Evolutionary conservation across 1,140 invertebrate genomes (phyloP), one percentile per base, ranked within the genome.

Genomic region (Chymomyza costata): DNA sequence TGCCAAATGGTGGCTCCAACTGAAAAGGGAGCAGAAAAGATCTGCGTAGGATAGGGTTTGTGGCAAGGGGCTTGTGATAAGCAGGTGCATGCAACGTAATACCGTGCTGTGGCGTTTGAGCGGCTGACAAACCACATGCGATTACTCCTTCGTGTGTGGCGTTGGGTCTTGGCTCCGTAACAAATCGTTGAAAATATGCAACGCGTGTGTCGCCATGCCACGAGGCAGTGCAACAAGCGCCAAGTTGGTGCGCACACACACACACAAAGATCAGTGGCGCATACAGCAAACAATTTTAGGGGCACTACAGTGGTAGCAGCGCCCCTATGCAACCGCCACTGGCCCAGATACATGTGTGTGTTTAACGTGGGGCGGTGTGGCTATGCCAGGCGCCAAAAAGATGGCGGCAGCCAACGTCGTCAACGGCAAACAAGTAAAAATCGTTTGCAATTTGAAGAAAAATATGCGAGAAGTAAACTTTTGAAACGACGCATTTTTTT

Each of bases 391-490:
- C 64, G 61, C 64, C 62, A 60, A 59, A 67, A 67, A 67, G 59
- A 71, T 71, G 71, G 52, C 63, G 63, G 54, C 39, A 28, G 25
- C 10, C n/a, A n/a, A n/a, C n/a, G n/a, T n/a, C n/a, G 43, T 43
- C 38, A 40, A 19, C 19, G 57, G 67, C 73, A 80, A 80, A 73
- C 73, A 80, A 71, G 73, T 73, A 80, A 80, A 80, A 80, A 80
- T 80, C 67, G 73, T 60, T 60, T 67, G 73, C 73, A 80, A 80
- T 80, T 80, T 80, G 60, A 73, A 66, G 71, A 78, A 78, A 80
- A 80, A 80, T 80, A 80, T 80, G 73, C 63, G 73, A 71, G 65
- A 59, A 71, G 73, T 80, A 80, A 80, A 80, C 67, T 80, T 80
- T 80, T 80, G 73, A 80, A 78, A 67, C 73, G 73, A 61, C 64